These are phyloP conservation scores for Echeneis naucrates DNA, from an alignment of 2,797 vertebrate species.

Conservation along the genomic window DNA sequence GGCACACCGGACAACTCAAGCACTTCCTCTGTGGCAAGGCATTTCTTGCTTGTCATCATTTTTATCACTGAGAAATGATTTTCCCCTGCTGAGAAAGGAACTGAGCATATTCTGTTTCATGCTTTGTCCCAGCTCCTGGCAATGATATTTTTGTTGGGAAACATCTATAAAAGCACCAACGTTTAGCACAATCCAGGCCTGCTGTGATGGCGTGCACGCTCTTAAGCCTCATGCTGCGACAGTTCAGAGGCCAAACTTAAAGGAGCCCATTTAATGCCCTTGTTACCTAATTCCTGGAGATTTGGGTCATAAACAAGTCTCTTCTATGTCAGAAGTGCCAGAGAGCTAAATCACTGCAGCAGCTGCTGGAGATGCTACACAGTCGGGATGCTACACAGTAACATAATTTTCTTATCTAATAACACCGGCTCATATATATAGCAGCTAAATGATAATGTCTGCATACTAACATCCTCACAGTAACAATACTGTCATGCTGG, in stretches of 20 bases:
- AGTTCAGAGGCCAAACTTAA: constrained; percentile 42
- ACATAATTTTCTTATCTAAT: too few relatives aligned
- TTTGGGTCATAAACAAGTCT: constrained; percentile 48
- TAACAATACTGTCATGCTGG: too few relatives aligned
- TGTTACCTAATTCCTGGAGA: constrained; percentile 57
- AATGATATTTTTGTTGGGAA: constrained; percentile 31
- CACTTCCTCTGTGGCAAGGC: constrained; percentile 73
- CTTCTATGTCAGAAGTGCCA: constrained; percentile 39
- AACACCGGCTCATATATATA: too few relatives aligned
- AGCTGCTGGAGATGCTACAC: constrained; percentile 27
- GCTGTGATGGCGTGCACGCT: constrained; percentile 33
- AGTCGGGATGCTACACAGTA: too few relatives aligned
- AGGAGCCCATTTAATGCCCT: constrained; percentile 33
- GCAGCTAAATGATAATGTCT: too few relatives aligned
- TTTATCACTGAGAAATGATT: constrained; percentile 70
- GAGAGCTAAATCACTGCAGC: constrained; percentile 52
- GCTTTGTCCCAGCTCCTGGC: constrained; percentile 7
- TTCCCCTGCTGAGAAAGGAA: constrained; percentile 54
- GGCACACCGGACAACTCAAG: constrained; percentile 77
- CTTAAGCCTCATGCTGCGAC: constrained; percentile 45
- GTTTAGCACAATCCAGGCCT: constrained; percentile 14
- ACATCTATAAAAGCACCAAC: constrained; percentile 35
- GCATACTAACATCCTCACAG: too few relatives aligned
- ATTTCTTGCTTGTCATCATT: constrained; percentile 73
- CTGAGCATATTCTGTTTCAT: constrained; percentile 37